These are phyloP conservation scores for Nesidiocoris tenuis DNA, from an alignment of 2,888 invertebrate genomes.

Conservation along the genomic window DNA sequence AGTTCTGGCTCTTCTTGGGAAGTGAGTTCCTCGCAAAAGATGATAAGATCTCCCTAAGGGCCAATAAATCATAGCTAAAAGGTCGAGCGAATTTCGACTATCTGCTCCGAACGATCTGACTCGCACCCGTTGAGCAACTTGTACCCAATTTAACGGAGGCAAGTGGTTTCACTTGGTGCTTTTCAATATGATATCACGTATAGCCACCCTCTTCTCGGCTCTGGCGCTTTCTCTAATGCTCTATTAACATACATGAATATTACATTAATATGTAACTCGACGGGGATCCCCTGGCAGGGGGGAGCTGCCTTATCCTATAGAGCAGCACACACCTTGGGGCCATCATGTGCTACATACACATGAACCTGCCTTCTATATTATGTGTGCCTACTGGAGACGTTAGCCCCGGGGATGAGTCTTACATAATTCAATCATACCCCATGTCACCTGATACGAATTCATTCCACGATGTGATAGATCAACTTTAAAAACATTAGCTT, in stretches of 20 bases:
- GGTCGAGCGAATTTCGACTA: conserved; percentile 30
- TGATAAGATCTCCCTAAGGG: conserved; percentile 40
- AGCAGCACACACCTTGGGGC: background rate
- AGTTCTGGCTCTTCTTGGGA: background rate
- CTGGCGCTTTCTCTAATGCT: conserved; percentile 10
- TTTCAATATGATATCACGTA: conserved; percentile 24
- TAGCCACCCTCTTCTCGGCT: background rate
- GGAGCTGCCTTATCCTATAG: background rate
- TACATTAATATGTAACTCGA: conserved; percentile 23
- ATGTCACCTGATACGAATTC: background rate
- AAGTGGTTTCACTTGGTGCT: conserved; percentile 5
- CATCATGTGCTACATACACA: background rate
- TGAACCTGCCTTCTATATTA: background rate
- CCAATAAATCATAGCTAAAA: conserved; percentile 41
- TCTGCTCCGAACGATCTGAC: conserved; percentile 18
- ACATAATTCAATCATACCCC: background rate
- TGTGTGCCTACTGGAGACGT: background rate
- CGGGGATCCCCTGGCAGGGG: background rate
- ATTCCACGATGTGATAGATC: background rate
- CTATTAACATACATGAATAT: conserved; percentile 38
- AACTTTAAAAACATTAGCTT: background rate
- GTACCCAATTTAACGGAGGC: conserved; percentile 32
- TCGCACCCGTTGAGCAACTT: conserved; percentile 3
- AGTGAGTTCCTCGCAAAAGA: conserved; percentile 13
- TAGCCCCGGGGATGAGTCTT: background rate